These are phyloP conservation scores for Choristoneura rosaceana DNA, from an alignment of 2,888 invertebrate species.

Conservation along the genomic window DNA sequence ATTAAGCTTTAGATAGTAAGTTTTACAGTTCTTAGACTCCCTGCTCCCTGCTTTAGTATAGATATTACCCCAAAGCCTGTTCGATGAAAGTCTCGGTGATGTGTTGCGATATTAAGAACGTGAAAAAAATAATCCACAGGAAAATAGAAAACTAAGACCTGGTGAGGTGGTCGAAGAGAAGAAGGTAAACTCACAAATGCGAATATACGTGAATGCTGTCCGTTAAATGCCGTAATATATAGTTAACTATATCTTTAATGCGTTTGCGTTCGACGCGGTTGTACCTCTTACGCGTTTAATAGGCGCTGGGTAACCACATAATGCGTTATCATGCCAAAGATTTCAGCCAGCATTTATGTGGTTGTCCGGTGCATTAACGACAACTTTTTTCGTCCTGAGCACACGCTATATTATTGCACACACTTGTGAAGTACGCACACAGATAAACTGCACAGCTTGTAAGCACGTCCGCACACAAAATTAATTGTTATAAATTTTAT, in stretches of 20 bases:
- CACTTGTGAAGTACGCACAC: constrained; percentile 79
- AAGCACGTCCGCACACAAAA: constrained; percentile 79
- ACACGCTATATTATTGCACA: constrained; percentile 78
- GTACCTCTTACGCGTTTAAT: constrained; percentile 60
- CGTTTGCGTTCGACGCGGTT: constrained; percentile 79
- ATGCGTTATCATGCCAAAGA: constrained; percentile 27
- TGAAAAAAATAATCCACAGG: constrained; percentile 87
- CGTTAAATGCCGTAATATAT: constrained; percentile 80
- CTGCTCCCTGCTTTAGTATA: constrained; percentile 74
- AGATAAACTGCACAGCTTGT: constrained; percentile 83
- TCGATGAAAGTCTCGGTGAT: constrained; percentile 56
- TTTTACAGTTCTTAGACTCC: constrained; percentile 71
- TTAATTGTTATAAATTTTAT: constrained; percentile 64
- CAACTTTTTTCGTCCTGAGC: constrained; percentile 75
- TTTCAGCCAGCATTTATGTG: constrained; percentile 53
- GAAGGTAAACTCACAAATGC: constrained; percentile 90
- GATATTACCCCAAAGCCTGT: constrained; percentile 63
- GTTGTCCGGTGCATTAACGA: constrained; percentile 66
- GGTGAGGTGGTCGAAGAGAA: constrained; percentile 97
- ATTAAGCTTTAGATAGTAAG: constrained; percentile 63
- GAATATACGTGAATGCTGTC: constrained; percentile 81
- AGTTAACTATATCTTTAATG: constrained; percentile 79
- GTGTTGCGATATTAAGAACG: constrained; percentile 78
- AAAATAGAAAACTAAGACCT: constrained; percentile 96
- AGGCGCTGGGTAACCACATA: constrained; percentile 74